Base-by-base conservation (phyloP, 2,797 vertebrate genomes). In the Petrocephalus schoutedeni region DNA sequence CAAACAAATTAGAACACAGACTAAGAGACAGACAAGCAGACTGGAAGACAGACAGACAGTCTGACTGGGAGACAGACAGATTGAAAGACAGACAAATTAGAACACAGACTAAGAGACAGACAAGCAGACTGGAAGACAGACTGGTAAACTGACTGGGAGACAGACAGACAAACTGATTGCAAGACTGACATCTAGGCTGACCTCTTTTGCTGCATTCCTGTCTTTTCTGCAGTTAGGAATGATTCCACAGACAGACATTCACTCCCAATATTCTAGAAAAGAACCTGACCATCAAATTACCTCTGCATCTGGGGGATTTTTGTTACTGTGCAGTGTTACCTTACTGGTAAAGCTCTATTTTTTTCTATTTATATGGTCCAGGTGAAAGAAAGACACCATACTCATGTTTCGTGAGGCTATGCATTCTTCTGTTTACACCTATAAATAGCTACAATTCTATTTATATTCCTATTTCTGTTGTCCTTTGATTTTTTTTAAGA, bases 391-490 rank as follows among this genome's bases (percentile, higher is more conserved):
- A 16, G 83, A 90, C 90, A 89, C 85, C 90, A 85, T 85, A 83
- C 88, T 89, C 90, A 91, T 93, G 91, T 92, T 93, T 93, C 67
- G 10, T n/a, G 88, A 87, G 90, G 77, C 85, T 87, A 91, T 91
- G 90, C 91, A 91, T 92, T 94, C 90, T 92, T 92, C 90, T 74
- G 88, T 90, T 89, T 58, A 71, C 28, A 85, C 89, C 90, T 95
- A 94, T 93, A 93, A 93, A 94, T 95, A 95, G 92, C 88, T 80
- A 21, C 16, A 4, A 14, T 93, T 93, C 94, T 94, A 95, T 94
- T 94, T 91, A 93, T 93, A 89, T 92, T 90, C 89, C 1, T n/a
- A 49, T n/a, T 89, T 91, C 83, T 64, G 67, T 12, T 53, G 88
- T 87, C 90, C 92, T 94, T 94, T 94, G 92, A 93, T 92, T 91